Conservation (phyloP, 2,797 vertebrate genomes). For the Diplodus puntazzo region DNA sequence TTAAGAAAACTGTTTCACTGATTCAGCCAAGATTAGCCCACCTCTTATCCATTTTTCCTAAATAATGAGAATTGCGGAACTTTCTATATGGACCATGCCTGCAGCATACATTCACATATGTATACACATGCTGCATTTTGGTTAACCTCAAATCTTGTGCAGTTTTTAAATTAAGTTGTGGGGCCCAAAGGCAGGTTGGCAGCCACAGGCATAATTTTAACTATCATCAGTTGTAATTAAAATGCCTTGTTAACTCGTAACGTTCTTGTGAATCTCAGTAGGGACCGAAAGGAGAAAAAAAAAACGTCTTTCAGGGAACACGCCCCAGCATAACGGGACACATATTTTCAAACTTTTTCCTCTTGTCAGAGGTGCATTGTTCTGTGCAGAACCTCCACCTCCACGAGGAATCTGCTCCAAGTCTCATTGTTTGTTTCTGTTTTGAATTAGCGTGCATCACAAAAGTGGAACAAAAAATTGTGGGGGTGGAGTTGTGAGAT, state of each 20-base stretch:
- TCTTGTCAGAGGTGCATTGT: constrained; percentile 45
- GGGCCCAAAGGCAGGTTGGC: constrained; percentile 29
- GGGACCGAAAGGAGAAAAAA: background rate
- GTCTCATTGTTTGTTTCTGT: constrained; percentile 74
- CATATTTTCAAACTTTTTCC: constrained; percentile 28
- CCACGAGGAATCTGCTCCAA: constrained; percentile 42
- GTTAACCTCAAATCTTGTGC: constrained; percentile 19
- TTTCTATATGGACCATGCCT: background rate
- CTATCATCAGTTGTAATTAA: constrained; percentile 50
- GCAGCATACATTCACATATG: constrained; percentile 1
- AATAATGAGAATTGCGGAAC: background rate
- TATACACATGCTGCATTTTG: constrained; percentile 2
- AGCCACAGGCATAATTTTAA: constrained; percentile 31
- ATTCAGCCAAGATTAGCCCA: background rate
- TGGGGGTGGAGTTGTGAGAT: constrained; percentile 66
- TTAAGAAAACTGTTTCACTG: background rate
- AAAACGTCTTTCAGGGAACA: constrained; percentile 35
- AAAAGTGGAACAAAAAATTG: constrained; percentile 71
- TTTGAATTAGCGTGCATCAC: constrained; percentile 74
- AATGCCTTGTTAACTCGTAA: constrained; percentile 50
- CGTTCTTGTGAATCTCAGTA: constrained; percentile 26
- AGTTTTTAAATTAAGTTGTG: constrained; percentile 22
- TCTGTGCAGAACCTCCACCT: constrained; percentile 39
- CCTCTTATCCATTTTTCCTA: background rate
- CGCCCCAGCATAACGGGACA: constrained; percentile 24